phyloP scores from a whole-genome alignment of 1,140 invertebrate genomes.

The Nephotettix cincticeps region DNA sequence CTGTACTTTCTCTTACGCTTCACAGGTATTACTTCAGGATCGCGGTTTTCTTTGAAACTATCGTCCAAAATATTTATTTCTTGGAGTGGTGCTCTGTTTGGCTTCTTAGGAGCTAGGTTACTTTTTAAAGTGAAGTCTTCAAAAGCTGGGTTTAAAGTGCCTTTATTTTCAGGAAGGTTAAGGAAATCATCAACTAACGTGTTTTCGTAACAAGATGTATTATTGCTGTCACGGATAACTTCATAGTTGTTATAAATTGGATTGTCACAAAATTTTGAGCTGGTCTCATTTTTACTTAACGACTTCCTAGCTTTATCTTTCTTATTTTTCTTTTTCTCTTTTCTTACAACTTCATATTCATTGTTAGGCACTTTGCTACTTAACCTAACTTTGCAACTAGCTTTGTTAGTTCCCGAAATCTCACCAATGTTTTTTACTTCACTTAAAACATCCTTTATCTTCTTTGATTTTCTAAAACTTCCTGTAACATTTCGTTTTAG shows the following conservation, averaged over 20 bases:
- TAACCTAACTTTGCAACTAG: too few relatives aligned
- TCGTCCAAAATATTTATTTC: conserved; percentile 6
- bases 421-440: too few relatives aligned
- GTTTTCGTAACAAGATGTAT: not conserved
- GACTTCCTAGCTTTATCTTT: not conserved
- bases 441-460: too few relatives aligned
- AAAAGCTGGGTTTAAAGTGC: conserved; percentile 7
- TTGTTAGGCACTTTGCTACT: not conserved
- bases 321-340: not conserved
- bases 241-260: not conserved
- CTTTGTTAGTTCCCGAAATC: too few relatives aligned
- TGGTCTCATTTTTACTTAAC: too few relatives aligned
- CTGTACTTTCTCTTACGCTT: conserved; percentile 13
- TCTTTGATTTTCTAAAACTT: too few relatives aligned
- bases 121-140: conserved; percentile 11
- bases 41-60: conserved; percentile 8
- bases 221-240: not conserved
- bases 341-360: conserved; percentile 4
- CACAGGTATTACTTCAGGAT: not conserved
- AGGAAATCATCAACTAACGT: conserved; percentile 3
- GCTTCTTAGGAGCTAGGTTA: not conserved
- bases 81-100: not conserved
- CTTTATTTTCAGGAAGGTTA: not conserved
- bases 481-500: too few relatives aligned
- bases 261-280: too few relatives aligned